Evolutionary conservation across 1,140 invertebrate species (phyloP), one percentile per base, ranked within the genome.

Genomic region (Globodera ellingtonae): DNA sequence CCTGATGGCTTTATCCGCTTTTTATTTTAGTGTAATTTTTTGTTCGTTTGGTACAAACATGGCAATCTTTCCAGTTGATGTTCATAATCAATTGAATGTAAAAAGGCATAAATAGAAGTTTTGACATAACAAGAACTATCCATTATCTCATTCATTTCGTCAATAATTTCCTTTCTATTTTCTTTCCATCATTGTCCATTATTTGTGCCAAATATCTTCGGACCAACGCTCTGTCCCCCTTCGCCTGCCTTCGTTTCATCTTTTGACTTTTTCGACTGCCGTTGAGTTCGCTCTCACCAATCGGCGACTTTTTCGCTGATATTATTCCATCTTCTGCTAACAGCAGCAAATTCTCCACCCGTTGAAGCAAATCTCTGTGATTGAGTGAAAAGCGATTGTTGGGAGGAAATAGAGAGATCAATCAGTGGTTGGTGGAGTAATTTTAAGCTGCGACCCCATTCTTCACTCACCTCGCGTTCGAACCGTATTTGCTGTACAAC

Each of bases 401-500:
- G 35, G 10, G 65, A 75, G 56, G 56, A 24, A 72, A 24, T 35
- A 24, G n/a, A 73, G 21, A 35, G 3, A 52, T 47, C 35, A 35
- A 35, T 35, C 35, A 35, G 35, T 35, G 35, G 9, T 73, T 50
- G 6, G 10, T 72, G 21, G 56, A 44, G 56, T 35, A 50, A 72
- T 24, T 44, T 21, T 72, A 5, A 6, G 7, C 21, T 72, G 8
- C 7, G 15, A 24, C 44, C 44, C 44, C 44, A 71, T 66, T 67
- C 44, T 35, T 9, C 48, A 44, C 35, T 65, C 24, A 77, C 75
- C 69, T 77, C 21, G 75, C 59, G 50, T 69, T 77, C 18, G 46
- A 46, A 15, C 75, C 75, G 69, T 77, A 77, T 77, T 69, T 77
- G 48, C 75, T 77, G 69, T 77, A 77, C 21, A 77, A 21, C 62